Base-by-base conservation (phyloP, 1,140 invertebrate species). In the Calephelis virginiensis region DNA sequence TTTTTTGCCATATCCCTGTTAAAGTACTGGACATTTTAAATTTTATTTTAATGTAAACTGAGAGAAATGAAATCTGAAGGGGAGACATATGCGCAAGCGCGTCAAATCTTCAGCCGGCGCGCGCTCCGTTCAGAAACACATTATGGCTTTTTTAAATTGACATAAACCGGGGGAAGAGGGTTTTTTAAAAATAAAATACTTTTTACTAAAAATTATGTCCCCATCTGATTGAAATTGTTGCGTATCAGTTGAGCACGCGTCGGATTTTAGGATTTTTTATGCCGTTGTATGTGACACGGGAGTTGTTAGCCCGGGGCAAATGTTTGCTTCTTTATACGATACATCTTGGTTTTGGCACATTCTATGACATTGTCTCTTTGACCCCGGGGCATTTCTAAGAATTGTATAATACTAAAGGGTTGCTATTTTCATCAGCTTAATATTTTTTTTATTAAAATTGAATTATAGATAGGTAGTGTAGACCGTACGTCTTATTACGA, bases 181-280 rank as follows among this genome's bases (percentile, higher is more conserved):
- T 84, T 90, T 90, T 90, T 87, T 81, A 88, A 90, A 89, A 88
- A 88, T 85, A 89, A 72, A 87, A 81, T 84, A 71, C 78, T 87
- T 89, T 90, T 86, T 78, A 81, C 74, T 73, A 85, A 86, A 86
- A 89, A 77, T 77, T 87, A 83, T 88, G 86, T 85, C 84, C 82
- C 76, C 81, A 81, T 80, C 85, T 77, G 75, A 78, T 77, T 89
- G 75, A 84, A 89, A 88, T 90, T 89, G 88, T 89, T 90, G 86
- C 88, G 86, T 88, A 84, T 88, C 88, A 83, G 85, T 86, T 86
- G 88, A 84, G 88, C 88, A 90, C 88, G 86, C 88, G 88, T 82
- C 83, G 69, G 76, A 82, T 83, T 87, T 81, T 84, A 84, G 82
- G 86, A 86, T 88, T 90, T 90, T 90, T 89, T 90, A 86, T 83